These are phyloP conservation scores for Lepidurus apus DNA, from an alignment of 1,140 invertebrate species.

Conservation along the genomic window DNA sequence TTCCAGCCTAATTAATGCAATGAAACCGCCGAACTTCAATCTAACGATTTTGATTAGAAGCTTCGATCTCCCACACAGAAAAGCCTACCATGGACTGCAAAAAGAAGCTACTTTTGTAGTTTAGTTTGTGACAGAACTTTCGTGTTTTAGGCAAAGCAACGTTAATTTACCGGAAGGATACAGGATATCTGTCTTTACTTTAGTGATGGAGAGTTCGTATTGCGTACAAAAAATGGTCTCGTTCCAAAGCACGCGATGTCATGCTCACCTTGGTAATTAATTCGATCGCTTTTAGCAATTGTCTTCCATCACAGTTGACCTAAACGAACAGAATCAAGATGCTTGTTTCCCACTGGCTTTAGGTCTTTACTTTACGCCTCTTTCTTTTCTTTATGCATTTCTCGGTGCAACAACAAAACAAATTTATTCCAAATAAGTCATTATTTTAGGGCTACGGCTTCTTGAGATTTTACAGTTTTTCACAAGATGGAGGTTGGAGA, in stretches of 20 bases:
- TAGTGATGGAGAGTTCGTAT: neutral
- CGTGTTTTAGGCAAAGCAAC: neutral
- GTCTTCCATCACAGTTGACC: neutral
- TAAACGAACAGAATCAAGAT: neutral
- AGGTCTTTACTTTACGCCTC: too few relatives aligned
- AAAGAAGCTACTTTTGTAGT: neutral
- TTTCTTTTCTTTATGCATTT: too few relatives aligned
- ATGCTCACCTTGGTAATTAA: neutral
- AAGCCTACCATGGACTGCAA: neutral
- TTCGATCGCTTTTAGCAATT: neutral
- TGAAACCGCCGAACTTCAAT: neutral
- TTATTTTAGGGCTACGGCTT: too few relatives aligned
- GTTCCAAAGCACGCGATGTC: neutral
- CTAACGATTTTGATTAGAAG: neutral
- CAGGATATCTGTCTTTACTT: neutral
- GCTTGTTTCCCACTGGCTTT: neutral
- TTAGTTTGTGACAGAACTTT: neutral
- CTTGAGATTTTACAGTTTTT: too few relatives aligned
- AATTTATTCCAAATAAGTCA: too few relatives aligned
- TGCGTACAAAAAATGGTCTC: neutral
- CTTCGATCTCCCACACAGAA: neutral
- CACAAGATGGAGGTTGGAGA: too few relatives aligned
- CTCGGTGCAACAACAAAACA: too few relatives aligned
- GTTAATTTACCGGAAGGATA: neutral
- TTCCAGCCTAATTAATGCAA: neutral